These are phyloP conservation scores for Poecilobothrus nobilitatus DNA, from an alignment of 2,888 invertebrate species.

Conservation along the genomic window DNA sequence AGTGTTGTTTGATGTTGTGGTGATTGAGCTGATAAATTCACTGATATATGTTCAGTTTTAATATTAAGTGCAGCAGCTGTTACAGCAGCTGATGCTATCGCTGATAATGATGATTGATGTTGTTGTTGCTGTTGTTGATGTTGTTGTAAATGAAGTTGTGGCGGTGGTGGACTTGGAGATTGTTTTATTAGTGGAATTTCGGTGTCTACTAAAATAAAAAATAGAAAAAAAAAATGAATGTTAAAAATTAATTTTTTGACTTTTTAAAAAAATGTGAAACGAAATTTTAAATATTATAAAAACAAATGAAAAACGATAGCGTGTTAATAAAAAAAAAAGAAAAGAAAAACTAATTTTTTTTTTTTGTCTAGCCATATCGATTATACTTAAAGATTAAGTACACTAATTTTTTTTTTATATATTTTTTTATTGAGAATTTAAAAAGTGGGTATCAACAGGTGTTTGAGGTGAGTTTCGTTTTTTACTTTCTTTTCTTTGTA, in stretches of 20 bases:
- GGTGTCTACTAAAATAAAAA: slow-evolving; percentile 37
- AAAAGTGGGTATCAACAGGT: no score
- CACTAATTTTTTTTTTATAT: no score
- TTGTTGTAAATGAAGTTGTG: slow-evolving; percentile 30
- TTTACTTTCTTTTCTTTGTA: no score
- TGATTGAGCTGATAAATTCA: slow-evolving; percentile 30
- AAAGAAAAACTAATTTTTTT: no score
- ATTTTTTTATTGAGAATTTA: no score
- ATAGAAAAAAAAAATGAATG: slow-evolving; percentile 15
- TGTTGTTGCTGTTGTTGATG: slow-evolving; percentile 34
- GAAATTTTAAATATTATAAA: no score
- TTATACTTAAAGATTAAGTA: slow-evolving; percentile 15
- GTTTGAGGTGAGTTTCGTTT: no score
- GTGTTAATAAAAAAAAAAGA: neutral
- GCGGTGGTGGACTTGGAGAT: slow-evolving; percentile 44
- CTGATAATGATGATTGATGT: slow-evolving; percentile 26
- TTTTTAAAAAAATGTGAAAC: no score
- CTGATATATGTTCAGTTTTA: slow-evolving; percentile 37
- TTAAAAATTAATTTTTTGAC: neutral
- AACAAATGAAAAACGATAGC: neutral
- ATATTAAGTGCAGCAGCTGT: slow-evolving; percentile 37
- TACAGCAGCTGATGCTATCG: slow-evolving; percentile 25
- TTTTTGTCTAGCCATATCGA: slow-evolving; percentile 25
- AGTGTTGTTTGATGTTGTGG: slow-evolving; percentile 33
- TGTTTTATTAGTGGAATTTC: slow-evolving; percentile 46